Conservation (phyloP, 2,888 invertebrate species). For the Cremastinae sp. region DNA sequence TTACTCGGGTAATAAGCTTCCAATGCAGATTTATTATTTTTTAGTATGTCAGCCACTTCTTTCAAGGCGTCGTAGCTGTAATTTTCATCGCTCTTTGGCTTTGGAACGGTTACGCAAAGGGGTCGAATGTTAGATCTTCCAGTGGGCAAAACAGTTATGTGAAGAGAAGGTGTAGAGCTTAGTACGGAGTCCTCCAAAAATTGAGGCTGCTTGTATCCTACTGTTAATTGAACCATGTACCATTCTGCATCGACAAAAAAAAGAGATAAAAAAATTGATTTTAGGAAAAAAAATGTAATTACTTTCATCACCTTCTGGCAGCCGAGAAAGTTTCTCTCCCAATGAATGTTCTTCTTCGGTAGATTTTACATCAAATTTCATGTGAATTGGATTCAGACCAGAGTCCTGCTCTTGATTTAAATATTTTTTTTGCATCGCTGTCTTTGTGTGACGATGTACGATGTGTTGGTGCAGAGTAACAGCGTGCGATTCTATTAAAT, state of each 20-base stretch:
- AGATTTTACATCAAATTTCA: slow-evolving; percentile 64
- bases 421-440: slow-evolving; percentile 64
- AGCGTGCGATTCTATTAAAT: slow-evolving; percentile 75
- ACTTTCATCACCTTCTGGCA: slow-evolving; percentile 71
- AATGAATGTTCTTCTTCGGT: slow-evolving; percentile 62
- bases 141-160: slow-evolving; percentile 74
- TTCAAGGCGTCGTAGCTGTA: slow-evolving; percentile 72
- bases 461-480: slow-evolving; percentile 73
- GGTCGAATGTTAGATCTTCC: slow-evolving; percentile 70
- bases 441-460: slow-evolving; percentile 71
- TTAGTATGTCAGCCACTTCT: slow-evolving; percentile 72
- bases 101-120: slow-evolving; percentile 74
- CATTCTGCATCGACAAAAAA: slow-evolving; percentile 70
- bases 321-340: slow-evolving; percentile 66
- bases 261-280: neutral
- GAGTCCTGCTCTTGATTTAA: slow-evolving; percentile 55
- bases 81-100: slow-evolving; percentile 62
- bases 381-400: slow-evolving; percentile 68
- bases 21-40: slow-evolving; percentile 71
- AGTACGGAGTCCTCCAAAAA: slow-evolving; percentile 17
- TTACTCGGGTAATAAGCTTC: slow-evolving; percentile 69
- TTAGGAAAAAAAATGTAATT: slow-evolving; percentile 9
- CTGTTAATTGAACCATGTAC: slow-evolving; percentile 76
- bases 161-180: slow-evolving; percentile 68
- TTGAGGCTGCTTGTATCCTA: slow-evolving; percentile 66